phyloP scores from a whole-genome alignment of 2,888 invertebrate species.

The Scaeva pyrastri region DNA sequence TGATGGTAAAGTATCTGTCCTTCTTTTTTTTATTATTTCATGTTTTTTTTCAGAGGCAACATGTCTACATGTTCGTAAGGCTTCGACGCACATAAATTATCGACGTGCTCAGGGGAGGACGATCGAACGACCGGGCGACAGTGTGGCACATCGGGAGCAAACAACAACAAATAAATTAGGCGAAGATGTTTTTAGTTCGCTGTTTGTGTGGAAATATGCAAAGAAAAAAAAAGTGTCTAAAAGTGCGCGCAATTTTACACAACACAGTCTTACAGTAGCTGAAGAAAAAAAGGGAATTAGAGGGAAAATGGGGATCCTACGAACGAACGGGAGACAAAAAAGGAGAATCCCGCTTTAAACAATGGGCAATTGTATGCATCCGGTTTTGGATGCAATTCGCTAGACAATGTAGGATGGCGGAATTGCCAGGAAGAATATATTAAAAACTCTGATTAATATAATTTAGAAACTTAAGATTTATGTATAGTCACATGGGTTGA shows the following conservation, averaged over 20 bases:
- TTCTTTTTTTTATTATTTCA: slow-evolving; percentile 32
- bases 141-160: slow-evolving; percentile 61
- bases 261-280: slow-evolving; percentile 9
- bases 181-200: slow-evolving; percentile 34
- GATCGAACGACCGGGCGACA: slow-evolving; percentile 21
- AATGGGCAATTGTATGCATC: slow-evolving; percentile 69
- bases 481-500: no score
- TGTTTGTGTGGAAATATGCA: slow-evolving; percentile 26
- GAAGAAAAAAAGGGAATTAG: background rate
- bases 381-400: slow-evolving; percentile 62
- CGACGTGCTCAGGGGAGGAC: slow-evolving; percentile 39
- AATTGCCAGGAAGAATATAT: slow-evolving; percentile 48
- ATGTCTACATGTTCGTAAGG: slow-evolving; percentile 67
- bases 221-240: slow-evolving; percentile 41
- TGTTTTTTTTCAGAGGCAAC: slow-evolving; percentile 57
- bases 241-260: slow-evolving; percentile 45
- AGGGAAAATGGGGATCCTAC: background rate
- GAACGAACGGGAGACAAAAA: slow-evolving; percentile 28
- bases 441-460: no score
- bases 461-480: background rate
- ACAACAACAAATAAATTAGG: slow-evolving; percentile 67
- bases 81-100: slow-evolving; percentile 73
- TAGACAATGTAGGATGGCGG: slow-evolving; percentile 42
- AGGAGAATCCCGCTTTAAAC: slow-evolving; percentile 49
- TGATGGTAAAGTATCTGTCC: slow-evolving; percentile 16